phyloP scores from a whole-genome alignment of 2,113 vertebrate species.

The Monopterus albus region DNA sequence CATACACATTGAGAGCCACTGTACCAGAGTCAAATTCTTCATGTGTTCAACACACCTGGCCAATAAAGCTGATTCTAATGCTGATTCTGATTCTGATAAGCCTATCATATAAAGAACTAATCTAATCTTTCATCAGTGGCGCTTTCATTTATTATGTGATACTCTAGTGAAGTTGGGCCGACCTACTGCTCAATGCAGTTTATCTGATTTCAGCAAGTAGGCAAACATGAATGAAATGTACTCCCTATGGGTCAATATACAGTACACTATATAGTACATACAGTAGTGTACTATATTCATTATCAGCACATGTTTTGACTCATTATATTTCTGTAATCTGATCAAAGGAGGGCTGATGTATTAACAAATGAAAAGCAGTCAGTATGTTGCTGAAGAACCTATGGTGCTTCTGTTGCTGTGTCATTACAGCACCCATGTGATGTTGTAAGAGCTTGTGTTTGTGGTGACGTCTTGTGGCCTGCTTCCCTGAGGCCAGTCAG shows the following conservation, averaged over 20 bases:
- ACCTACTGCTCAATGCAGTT: no score
- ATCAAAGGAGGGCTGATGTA: not conserved
- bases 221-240: not conserved
- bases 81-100: no score
- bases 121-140: not conserved
- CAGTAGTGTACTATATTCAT: not conserved
- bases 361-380: not conserved
- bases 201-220: not conserved
- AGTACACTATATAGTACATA: no score
- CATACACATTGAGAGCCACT: no score
- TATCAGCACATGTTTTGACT: not conserved
- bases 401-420: conserved; percentile 14
- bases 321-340: not conserved
- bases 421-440: conserved; percentile 51
- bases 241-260: no score
- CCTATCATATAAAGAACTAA: not conserved
- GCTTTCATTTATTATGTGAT: not conserved
- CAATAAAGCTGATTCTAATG: no score
- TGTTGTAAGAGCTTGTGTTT: conserved; percentile 33
- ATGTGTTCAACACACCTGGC: no score
- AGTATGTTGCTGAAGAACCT: conserved; percentile 1
- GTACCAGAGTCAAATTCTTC: no score
- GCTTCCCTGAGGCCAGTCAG: conserved; percentile 31
- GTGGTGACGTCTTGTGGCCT: conserved; percentile 39
- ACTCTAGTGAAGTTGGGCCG: not conserved